Evolutionary conservation across 2,888 invertebrate species (phyloP), one percentile per base, ranked within the genome.

Genomic region (Phaedon cochleariae): DNA sequence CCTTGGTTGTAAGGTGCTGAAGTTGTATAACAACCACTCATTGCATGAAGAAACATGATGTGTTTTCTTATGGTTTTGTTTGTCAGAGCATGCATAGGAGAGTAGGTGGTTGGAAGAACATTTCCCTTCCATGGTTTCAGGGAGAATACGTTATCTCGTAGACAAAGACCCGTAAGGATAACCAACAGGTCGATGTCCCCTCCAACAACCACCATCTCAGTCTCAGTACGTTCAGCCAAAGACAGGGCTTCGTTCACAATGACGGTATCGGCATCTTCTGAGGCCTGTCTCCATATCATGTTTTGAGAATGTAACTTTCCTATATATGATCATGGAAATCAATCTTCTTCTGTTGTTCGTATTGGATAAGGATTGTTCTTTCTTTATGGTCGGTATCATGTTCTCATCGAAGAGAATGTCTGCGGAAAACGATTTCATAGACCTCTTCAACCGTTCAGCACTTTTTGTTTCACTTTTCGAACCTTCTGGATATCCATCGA

Each of bases 401-500:
- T 3, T 5, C 7, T 26, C 7, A 6, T 6, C 17, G 18, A 48
- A 48, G 17, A 17, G 18, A 17, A 48, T 48, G 15, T 48, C 48
- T 15, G 48, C 26, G 26, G 26, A 41, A 41, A 6, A 4, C 4
- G 3, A 5, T 41, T 10, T 41, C 4, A 6, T 3, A 3, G 17
- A 17, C 9, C 48, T 48, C 18, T 17, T 48, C 48, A 48, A 48
- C 18, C 48, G 48, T 48, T 48, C 48, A 17, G 18, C 18, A 48
- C 48, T 10, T 48, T 48, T 48, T 48, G 48, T 48, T 10, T 3
- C 9, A 17, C 48, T 17, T 17, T 17, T 17, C 1, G 48, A 2
- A 17, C 18, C 48, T 7, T 26, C 26, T 17, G 48, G 48, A 17
- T 48, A 52, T 54, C 34, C 54, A 54, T 54, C 31, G 34, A 54